phyloP scores from a whole-genome alignment of 92 coral and sea anemone genomes.

The Scolanthus callimorphus region DNA sequence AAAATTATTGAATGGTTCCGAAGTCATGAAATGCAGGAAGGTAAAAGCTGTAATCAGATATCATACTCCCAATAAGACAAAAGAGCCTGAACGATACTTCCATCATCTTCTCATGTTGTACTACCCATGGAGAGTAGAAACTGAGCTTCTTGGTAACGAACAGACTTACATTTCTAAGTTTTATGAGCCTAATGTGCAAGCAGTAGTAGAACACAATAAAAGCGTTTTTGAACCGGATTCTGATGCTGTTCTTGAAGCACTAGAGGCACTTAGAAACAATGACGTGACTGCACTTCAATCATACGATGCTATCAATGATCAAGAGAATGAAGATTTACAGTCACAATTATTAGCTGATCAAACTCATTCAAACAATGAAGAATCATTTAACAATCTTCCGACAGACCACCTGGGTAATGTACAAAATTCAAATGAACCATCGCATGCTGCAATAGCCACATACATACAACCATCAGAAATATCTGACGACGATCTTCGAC shows the following conservation, averaged over 20 bases:
- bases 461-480: slow-evolving; percentile 40
- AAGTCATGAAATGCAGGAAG: slow-evolving; percentile 50
- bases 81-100: slow-evolving; percentile 44
- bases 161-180: slow-evolving; percentile 47
- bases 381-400: slow-evolving; percentile 29
- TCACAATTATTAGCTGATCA: no score
- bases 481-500: slow-evolving; percentile 38
- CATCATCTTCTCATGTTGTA: slow-evolving; percentile 36
- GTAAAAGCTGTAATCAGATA: slow-evolving; percentile 45
- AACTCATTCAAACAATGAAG: slow-evolving; percentile 7
- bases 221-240: slow-evolving; percentile 50
- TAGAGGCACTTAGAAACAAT: slow-evolving; percentile 28
- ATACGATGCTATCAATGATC: slow-evolving; percentile 48
- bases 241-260: slow-evolving; percentile 46
- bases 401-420: slow-evolving; percentile 30
- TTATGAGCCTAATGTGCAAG: slow-evolving; percentile 30
- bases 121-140: slow-evolving; percentile 30
- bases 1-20: slow-evolving; percentile 32
- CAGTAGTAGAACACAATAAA: slow-evolving; percentile 42
- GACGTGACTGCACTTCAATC: slow-evolving; percentile 26
- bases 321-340: slow-evolving; percentile 37
- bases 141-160: slow-evolving; percentile 35
- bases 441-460: slow-evolving; percentile 12
- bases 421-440: slow-evolving; percentile 6
- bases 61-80: slow-evolving; percentile 35